Base-by-base conservation (phyloP, 2,113 vertebrate species). In the Triplophysa dalaica region DNA sequence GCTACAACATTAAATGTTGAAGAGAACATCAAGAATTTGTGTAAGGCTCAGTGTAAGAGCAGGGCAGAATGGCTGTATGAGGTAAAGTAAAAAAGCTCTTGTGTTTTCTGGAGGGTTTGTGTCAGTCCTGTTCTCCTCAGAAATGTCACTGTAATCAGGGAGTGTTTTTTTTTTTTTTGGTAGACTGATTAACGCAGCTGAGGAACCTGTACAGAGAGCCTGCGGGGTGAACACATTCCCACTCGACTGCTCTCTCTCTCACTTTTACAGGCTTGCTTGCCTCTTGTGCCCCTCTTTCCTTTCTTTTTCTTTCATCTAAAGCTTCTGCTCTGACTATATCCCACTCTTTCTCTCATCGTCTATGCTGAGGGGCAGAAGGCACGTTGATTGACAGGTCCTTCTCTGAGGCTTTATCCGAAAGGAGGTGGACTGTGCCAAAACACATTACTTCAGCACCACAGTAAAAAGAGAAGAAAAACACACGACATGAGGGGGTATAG, bases 341-440 rank as follows among this genome's bases (percentile, higher is more conserved):
- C 33, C 76, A 58, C 74, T 70, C 64, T 52, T 41, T 70, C 24
- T 33, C 45, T 77, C 81, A 65, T 54, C 45, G 60, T 8, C 16
- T 61, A 79, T 70, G 84, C 89, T 89, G 81, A 74, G 89, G 90
- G 88, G 81, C 88, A 91, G 89, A 90, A 87, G 89, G 83, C 63
- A 84, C 75, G 17, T 79, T 91, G 93, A 93, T 86, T 91, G 92
- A 91, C 91, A 92, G 88, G 85, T 87, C 87, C 88, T 85, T 87
- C 86, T 89, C 84, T 83, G 85, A 87, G 82, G 87, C 85, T 87
- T 90, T 86, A 86, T 88, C 86, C 86, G 86, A 91, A 87, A 84
- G 54, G 77, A 84, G 87, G 80, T 69, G 75, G 83, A 80, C 82
- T 86, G 82, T 87, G 87, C 88, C 84, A 90, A 85, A 90, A 86